Base-by-base conservation (phyloP, 2,797 vertebrate genomes). In the Oryzias sinensis region DNA sequence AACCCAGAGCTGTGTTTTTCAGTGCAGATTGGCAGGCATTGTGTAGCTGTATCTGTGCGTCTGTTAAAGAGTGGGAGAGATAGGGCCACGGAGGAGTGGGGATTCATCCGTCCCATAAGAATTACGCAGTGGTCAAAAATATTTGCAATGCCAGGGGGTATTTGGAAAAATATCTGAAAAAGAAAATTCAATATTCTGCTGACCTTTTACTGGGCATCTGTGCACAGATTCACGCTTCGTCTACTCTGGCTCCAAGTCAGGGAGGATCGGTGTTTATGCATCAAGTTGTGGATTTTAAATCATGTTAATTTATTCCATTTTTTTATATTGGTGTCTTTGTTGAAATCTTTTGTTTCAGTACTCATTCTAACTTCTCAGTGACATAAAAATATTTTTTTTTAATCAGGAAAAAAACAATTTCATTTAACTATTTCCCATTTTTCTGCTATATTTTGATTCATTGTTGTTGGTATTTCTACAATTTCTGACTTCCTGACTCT, bases 101-200 rank as follows among this genome's bases (percentile, higher is more conserved):
- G 95, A 93, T 94, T 94, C 92, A 93, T 94, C 93, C 94, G 94
- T 98, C 95, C 97, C 96, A 93, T 94, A 84, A 94, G 95, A 94
- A 95, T 93, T 92, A 94, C 93, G 90, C 93, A 92, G 92, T 95
- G 95, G 95, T 96, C 95, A 96, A 96, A 93, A 97, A 97, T 96
- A 95, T 96, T 97, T 97, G 94, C 93, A 95, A 93, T 93, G 96
- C 97, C 95, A 97, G 95, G 93, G 95, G 96, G 96, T 97, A 95
- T 95, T 97, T 93, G 95, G 93, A 95, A 94, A 89, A 94, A 96
- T 93, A 93, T 95, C 93, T 93, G 89, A 89, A 92, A 86, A 89
- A 89, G 92, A 85, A 94, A 95, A 97, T 96, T 93, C 95, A 93
- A 97, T 98, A 96, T 81, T 74, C 70, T 76, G 88, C 92, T 97